Evolutionary conservation across 2,113 vertebrate species (phyloP), one percentile per base, ranked within the genome.

Genomic region (Pelusios castaneus): DNA sequence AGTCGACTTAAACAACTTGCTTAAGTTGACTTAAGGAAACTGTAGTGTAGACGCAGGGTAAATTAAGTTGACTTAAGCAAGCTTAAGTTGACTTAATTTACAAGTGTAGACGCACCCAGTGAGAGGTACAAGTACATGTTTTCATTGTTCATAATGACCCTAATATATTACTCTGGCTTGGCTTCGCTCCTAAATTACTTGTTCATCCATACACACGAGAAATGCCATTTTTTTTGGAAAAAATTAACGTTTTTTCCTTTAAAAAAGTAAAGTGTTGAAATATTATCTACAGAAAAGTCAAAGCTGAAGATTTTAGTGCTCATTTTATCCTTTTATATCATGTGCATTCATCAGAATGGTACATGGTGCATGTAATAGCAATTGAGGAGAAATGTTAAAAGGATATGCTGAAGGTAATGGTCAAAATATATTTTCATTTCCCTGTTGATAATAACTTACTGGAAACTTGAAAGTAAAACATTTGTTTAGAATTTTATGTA

Each of bases 241-340:
- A n/a, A n/a, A n/a, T n/a, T n/a, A n/a, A n/a, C n/a, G n/a, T 49
- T 60, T 84, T n/a, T 12, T 24, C n/a, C 73, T 47, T 89, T 75
- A 92, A 70, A 96, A 89, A 80, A 11, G 0, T 63, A 7, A 22
- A 22, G 17, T 29, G 89, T 89, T 85, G 84, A 38, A 93, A 91
- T 58, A 90, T 41, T 19, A 80, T 5, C 58, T 78, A 27, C 85
- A 58, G 52, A 70, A 56, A 60, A 81, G 49, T 10, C 83, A 4
- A 58, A 55, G 45, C 41, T 85, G 55, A 83, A 79, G 54, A 80
- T 41, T 58, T 67, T 4, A 82, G 13, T 31, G 41, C 84, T 91
- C 34, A 77, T n/a, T 88, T 95, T 54, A 63, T n/a, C 60, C 85
- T 93, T 92, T 95, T 83, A 92, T 45, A 89, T 21, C 43, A 58